A percentile compares a stretch with the other conserved stretches of the same genome.
Evolutionary conservation across 2,113 vertebrate genomes (phyloP).

Genomic region (Anolis sagrei): DNA sequence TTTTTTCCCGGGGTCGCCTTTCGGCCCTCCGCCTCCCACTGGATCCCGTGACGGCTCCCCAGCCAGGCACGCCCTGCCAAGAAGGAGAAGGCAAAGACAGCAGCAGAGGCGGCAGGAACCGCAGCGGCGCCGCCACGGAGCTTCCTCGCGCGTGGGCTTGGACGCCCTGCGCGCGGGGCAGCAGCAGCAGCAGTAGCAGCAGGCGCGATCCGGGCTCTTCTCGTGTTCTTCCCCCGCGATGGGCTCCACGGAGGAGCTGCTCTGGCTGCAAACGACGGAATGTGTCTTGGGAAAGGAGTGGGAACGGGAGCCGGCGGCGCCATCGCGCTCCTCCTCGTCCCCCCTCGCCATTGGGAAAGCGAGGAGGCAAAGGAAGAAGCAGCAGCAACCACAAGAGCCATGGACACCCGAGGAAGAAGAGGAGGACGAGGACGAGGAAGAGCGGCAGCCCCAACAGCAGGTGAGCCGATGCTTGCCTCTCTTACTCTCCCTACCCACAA

Average conservation of each 20-base stretch:
- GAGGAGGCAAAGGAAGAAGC: neutral
- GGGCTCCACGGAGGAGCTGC: slow-evolving; percentile 66
- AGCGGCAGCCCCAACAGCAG: slow-evolving; percentile 22
- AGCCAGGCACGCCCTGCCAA: slow-evolving; percentile 41
- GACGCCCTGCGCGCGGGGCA: neutral
- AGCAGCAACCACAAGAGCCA: slow-evolving; percentile 7
- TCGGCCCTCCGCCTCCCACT: neutral
- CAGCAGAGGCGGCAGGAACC: neutral
- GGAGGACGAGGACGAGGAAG: neutral
- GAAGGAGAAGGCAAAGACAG: neutral
- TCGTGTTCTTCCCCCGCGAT: slow-evolving; percentile 20
- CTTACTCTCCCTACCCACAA: too few relatives aligned
- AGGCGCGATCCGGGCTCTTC: neutral
- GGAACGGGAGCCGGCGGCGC: slow-evolving; percentile 41
- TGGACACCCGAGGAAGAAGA: slow-evolving; percentile 15
- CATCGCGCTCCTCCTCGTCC: neutral
- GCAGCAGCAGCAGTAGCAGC: neutral
- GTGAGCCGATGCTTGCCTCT: too few relatives aligned
- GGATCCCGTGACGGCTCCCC: slow-evolving; percentile 24
- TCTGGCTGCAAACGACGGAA: neutral
- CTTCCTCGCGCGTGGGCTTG: too few relatives aligned
- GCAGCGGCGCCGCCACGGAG: neutral
- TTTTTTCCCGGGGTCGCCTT: neutral
- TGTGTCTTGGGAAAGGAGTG: slow-evolving; percentile 36
- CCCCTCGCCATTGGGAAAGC: neutral